Evolutionary conservation across 2,888 invertebrate genomes (phyloP), one percentile per base, ranked within the genome.

Genomic region (Diachrysia chrysitis): DNA sequence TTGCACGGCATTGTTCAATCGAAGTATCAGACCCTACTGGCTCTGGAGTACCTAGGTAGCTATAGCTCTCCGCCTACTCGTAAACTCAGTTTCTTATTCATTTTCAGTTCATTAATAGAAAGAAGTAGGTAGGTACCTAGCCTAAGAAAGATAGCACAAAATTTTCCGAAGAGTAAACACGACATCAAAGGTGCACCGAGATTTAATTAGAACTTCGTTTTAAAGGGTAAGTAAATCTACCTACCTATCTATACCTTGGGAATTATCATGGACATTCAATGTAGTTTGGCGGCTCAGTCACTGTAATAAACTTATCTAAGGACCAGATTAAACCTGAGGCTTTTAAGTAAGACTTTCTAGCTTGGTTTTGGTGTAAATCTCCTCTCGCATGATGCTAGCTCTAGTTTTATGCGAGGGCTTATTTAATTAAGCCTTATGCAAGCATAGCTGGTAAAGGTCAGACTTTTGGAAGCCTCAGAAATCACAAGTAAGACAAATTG

Each of bases 1-100:
- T 76, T 74, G 63, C 58, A 73, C 54, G 55, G 12, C 57, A 69
- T 78, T 75, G 58, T 68, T 71, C 35, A 78, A 73, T 75, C 42
- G 7, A n/a, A 42, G 6, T 42, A 42, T 42, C 46, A 61, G 42
- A 42, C 16, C 14, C 54, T 51, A 25, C 4, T 37, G 35, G 25
- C 53, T 53, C 21, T 21, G 9, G 19, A 48, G 54, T 51, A 63
- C 60, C n/a, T 10, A 55, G 10, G 14, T 42, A 35, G 19, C 12
- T 14, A 10, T 51, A 21, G 48, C 21, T 21, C 19, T 3, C 10
- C 12, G 19, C 48, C 17, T n/a, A 16, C n/a, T n/a, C n/a, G 46
- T 19, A 3, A 53, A 17, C 42, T 23, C 4, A 3, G 51, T 51
- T 51, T 16, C 21, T 58, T 37, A 58, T 29, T 58, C 25, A 58